Conservation (phyloP, 1,140 invertebrate species). For the Heterodera carotae region DNA sequence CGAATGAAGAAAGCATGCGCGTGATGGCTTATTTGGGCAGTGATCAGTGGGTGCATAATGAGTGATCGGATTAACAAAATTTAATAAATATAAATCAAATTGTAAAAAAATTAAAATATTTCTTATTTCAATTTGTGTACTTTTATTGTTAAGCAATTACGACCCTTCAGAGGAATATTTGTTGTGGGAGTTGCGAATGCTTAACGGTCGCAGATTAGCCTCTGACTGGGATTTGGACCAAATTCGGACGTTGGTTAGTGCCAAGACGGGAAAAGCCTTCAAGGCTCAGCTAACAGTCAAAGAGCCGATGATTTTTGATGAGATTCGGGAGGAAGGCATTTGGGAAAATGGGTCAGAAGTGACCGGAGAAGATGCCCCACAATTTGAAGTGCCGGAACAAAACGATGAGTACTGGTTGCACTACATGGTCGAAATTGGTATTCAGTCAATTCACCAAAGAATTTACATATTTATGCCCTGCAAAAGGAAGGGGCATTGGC, state of each 20-base stretch:
- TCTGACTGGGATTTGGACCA: neutral
- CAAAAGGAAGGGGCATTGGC: neutral
- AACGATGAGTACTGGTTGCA: constrained; percentile 22
- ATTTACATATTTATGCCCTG: neutral
- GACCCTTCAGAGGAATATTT: neutral
- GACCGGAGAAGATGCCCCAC: neutral
- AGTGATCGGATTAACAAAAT: neutral
- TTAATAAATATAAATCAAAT: too few relatives aligned
- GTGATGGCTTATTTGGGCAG: constrained; percentile 23
- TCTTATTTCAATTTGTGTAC: too few relatives aligned
- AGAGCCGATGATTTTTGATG: neutral
- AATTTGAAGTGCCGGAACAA: constrained; percentile 21
- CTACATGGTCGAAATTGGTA: constrained; percentile 22
- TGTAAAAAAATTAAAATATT: too few relatives aligned
- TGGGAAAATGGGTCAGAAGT: neutral
- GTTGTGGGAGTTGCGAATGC: constrained; percentile 5
- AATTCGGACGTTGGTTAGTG: neutral
- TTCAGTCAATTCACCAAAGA: neutral
- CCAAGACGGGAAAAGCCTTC: constrained; percentile 17
- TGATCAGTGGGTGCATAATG: neutral
- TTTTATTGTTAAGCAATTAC: constrained; percentile 3
- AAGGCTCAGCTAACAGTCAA: neutral
- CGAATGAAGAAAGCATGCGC: constrained; percentile 12
- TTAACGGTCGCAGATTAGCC: neutral
- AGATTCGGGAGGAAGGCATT: neutral